phyloP scores from a whole-genome alignment of 2,888 invertebrate species.

The Andrena fulva region DNA sequence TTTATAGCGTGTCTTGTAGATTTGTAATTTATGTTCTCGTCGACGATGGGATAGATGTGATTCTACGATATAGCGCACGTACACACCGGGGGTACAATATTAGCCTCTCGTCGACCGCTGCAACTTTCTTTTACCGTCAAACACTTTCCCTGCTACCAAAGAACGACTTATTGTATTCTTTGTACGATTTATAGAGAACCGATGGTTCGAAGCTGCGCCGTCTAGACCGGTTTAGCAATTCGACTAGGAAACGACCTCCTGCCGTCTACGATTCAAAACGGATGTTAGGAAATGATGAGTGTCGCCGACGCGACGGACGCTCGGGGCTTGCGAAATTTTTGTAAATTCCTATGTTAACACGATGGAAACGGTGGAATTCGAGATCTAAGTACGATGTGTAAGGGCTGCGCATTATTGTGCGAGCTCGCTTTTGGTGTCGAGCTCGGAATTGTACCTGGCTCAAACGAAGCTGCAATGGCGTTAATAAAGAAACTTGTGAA shows the following conservation, averaged over 20 bases:
- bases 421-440: slow-evolving; percentile 77
- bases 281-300: not conserved
- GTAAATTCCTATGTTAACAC: slow-evolving; percentile 62
- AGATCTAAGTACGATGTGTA: slow-evolving; percentile 53
- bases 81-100: slow-evolving; percentile 18
- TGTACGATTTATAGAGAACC: slow-evolving; percentile 71
- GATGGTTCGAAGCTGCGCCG: slow-evolving; percentile 37
- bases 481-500: slow-evolving; percentile 77
- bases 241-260: slow-evolving; percentile 24
- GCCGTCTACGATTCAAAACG: slow-evolving; percentile 13
- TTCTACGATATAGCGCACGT: slow-evolving; percentile 20
- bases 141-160: slow-evolving; percentile 75
- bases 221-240: slow-evolving; percentile 30
- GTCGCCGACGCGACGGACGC: slow-evolving; percentile 1
- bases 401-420: slow-evolving; percentile 64
- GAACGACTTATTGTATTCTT: slow-evolving; percentile 72
- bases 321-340: slow-evolving; percentile 52
- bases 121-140: slow-evolving; percentile 67
- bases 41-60: slow-evolving; percentile 55
- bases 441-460: slow-evolving; percentile 80
- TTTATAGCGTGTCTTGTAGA: slow-evolving; percentile 68
- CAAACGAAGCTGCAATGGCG: slow-evolving; percentile 76
- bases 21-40: slow-evolving; percentile 64
- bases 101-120: slow-evolving; percentile 48
- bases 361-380: slow-evolving; percentile 39